Base-by-base conservation (phyloP, 1,140 invertebrate species). In the Drosophila ambigua region DNA sequence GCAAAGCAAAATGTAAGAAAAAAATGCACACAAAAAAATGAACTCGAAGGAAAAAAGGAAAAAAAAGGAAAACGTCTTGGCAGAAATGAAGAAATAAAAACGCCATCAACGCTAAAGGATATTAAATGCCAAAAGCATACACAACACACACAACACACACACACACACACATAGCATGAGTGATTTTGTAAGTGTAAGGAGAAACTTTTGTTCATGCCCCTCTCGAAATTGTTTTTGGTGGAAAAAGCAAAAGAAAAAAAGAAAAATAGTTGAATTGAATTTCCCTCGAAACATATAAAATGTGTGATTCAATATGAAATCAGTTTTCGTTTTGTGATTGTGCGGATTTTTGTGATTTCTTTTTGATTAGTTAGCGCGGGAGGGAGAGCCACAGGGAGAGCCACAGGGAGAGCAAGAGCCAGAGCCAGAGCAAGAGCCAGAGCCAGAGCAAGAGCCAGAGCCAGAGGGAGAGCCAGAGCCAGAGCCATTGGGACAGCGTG, bases 51-150 rank as follows among this genome's bases (percentile, higher is more conserved):
- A 9, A 65, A 46, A 31, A 11, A 55, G 23, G 6, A 65, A 46
- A 31, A 11, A 55, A 67, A 43, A 62, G 23, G 23, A 39, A 39
- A 39, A 39, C 35, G 35, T 39, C 31, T 62, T 35, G 44, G 15
- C 15, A 72, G 58, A 43, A 65, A 85, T 87, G 59, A 81, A 75
- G 74, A 79, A 69, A 82, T 87, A 85, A 82, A 87, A 87, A 72
- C 71, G 74, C 69, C 74, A 87, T 87, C 75, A 81, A 82, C 66
- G 74, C 69, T 71, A 72, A 85, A 66, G 74, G 63, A 87, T 77
- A 87, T 77, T 75, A 87, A 79, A 82, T 71, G 83, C 57, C 66
- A 72, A 54, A 49, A 63, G 60, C 76, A 77, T 50, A 71, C 16
- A 16, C 39, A 11, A 28, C 1, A 31, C n/a, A 26, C 31, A 49